phyloP scores from a whole-genome alignment of 2,113 vertebrate genomes.

The Lamprotornis superbus region DNA sequence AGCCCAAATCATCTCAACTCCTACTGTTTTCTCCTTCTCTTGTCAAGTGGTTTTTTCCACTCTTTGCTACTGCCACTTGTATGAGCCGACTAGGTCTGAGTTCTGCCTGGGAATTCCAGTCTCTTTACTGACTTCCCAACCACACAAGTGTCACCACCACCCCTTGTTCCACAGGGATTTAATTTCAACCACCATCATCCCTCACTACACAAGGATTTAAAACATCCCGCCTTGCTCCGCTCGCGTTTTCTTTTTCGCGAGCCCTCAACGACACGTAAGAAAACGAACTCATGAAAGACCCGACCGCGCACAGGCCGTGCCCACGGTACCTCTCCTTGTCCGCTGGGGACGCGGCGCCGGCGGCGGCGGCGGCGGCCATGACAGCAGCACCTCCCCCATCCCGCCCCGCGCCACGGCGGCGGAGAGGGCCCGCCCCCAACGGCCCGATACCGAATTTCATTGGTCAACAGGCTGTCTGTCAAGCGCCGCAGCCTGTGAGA shows the following conservation, averaged over 20 bases:
- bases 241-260: no score
- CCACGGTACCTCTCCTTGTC: neutral
- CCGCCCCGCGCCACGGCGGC: accelerated
- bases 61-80: no score
- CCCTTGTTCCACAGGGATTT: neutral
- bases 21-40: no score
- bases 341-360: accelerated
- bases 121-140: neutral
- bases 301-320: neutral
- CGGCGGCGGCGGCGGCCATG: neutral
- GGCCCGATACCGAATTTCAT: accelerated
- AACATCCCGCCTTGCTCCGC: no score
- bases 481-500: accelerated
- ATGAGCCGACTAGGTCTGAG: accelerated
- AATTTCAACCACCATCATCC: neutral
- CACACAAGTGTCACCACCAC: no score
- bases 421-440: neutral
- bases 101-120: neutral
- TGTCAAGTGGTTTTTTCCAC: no score
- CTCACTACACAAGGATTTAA: neutral
- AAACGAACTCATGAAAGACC: neutral
- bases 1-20: neutral
- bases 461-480: accelerated
- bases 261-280: neutral
- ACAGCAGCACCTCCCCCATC: accelerated